Evolutionary conservation across 2,888 invertebrate species (phyloP).

Genomic region (Megamerina dolium): DNA sequence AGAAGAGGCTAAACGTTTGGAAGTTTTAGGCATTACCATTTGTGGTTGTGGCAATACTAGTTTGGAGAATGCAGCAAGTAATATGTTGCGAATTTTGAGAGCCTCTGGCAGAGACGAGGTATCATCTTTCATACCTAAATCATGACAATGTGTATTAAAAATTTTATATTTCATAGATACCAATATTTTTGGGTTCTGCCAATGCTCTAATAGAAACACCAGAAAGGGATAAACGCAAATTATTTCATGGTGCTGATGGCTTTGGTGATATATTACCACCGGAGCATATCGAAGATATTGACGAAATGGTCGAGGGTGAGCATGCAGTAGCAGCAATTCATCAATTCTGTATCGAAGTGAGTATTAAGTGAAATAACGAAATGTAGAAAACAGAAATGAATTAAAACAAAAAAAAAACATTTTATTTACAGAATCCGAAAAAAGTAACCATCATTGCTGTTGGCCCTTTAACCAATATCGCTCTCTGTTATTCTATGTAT

Average conservation of each 20-base stretch:
- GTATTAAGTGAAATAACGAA: too few relatives aligned
- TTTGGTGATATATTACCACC: constrained; percentile 59
- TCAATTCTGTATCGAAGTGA: constrained; percentile 55
- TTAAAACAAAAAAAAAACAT: not conserved
- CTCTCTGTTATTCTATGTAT: constrained; percentile 65
- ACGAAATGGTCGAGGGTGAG: constrained; percentile 51
- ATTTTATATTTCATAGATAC: constrained; percentile 53
- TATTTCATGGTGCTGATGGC: constrained; percentile 65
- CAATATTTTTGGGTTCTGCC: constrained; percentile 62
- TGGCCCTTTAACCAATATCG: constrained; percentile 75
- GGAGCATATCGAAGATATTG: constrained; percentile 47
- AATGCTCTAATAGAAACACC: constrained; percentile 48
- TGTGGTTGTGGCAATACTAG: constrained; percentile 70
- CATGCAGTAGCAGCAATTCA: constrained; percentile 59
- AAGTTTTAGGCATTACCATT: constrained; percentile 60
- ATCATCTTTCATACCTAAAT: not conserved
- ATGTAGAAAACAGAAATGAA: not conserved
- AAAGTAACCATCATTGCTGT: constrained; percentile 60
- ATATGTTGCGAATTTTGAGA: constrained; percentile 63
- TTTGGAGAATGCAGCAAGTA: constrained; percentile 61
- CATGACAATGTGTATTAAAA: not conserved
- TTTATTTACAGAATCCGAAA: constrained; percentile 45
- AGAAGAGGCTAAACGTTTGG: constrained; percentile 38
- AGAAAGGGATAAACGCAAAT: constrained; percentile 35
- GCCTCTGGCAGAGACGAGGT: constrained; percentile 58